Evolutionary conservation across 2,797 vertebrate species (phyloP).

Genomic region (Oceanodroma leucorhoa): DNA sequence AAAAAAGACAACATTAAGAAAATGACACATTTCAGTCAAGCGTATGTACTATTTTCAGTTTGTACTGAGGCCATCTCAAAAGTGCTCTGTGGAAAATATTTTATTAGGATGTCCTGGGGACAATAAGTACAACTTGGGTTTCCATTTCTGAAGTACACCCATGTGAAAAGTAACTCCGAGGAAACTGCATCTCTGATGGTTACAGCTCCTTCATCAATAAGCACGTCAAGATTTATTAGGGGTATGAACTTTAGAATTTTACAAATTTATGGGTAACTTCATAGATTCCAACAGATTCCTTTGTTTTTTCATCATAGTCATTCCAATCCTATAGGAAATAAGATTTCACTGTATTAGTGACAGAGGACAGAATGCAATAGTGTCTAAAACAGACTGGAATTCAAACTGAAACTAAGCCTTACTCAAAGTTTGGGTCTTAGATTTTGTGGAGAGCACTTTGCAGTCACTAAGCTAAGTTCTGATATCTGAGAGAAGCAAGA

Average conservation of each 20-base stretch:
- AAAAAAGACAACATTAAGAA: background rate
- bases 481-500: background rate
- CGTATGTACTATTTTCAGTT: background rate
- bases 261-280: slow-evolving; percentile 94
- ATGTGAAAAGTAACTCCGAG: background rate
- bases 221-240: background rate
- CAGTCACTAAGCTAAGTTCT: background rate
- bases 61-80: background rate
- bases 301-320: slow-evolving; percentile 94
- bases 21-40: background rate
- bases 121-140: background rate
- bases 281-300: slow-evolving; percentile 93
- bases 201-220: background rate
- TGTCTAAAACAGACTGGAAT: background rate
- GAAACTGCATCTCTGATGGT: background rate
- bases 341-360: slow-evolving; percentile 43
- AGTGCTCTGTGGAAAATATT: slow-evolving; percentile 7
- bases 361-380: background rate
- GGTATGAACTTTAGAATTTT: slow-evolving; percentile 80
- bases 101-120: slow-evolving; percentile 21
- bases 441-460: background rate
- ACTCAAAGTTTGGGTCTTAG: background rate
- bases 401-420: background rate
- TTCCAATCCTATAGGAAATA: slow-evolving; percentile 89
- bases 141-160: background rate